A percentile compares a stretch with the other conserved stretches of the same genome.
Evolutionary conservation across 2,113 vertebrate species (phyloP).

Genomic region (Rhinolophus sinicus): DNA sequence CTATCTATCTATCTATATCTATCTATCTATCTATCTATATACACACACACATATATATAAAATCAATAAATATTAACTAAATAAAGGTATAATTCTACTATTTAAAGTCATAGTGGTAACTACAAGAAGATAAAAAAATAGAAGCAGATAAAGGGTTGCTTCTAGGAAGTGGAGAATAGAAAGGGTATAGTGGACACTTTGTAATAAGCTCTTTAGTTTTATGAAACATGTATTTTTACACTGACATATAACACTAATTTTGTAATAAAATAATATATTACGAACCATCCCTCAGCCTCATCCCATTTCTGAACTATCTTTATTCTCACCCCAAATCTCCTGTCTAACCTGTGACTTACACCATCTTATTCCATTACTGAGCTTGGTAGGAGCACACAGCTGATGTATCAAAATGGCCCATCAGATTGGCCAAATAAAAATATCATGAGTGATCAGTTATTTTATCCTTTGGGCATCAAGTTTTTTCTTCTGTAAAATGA

Average conservation of each 20-base stretch:
- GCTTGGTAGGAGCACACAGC: rapidly evolving
- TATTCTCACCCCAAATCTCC: neutral
- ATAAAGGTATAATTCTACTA: neutral
- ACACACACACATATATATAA: too few relatives aligned
- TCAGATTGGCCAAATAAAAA: neutral
- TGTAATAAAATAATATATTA: neutral
- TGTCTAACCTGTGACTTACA: neutral
- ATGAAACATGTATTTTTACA: neutral
- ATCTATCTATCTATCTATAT: too few relatives aligned
- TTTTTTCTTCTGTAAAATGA: neutral
- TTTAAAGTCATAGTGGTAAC: neutral
- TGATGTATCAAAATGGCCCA: neutral
- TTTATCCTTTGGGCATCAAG: neutral
- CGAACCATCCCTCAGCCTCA: neutral
- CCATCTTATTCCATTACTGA: neutral
- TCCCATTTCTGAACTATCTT: neutral
- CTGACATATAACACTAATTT: neutral
- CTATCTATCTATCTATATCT: too few relatives aligned
- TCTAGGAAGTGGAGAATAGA: neutral
- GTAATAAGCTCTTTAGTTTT: neutral
- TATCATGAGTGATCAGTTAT: neutral
- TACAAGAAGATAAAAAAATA: neutral
- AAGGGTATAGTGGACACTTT: neutral
- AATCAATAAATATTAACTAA: neutral
- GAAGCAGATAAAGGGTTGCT: neutral